Conservation (phyloP, 1,140 invertebrate genomes). For the Drosophila ambigua region DNA sequence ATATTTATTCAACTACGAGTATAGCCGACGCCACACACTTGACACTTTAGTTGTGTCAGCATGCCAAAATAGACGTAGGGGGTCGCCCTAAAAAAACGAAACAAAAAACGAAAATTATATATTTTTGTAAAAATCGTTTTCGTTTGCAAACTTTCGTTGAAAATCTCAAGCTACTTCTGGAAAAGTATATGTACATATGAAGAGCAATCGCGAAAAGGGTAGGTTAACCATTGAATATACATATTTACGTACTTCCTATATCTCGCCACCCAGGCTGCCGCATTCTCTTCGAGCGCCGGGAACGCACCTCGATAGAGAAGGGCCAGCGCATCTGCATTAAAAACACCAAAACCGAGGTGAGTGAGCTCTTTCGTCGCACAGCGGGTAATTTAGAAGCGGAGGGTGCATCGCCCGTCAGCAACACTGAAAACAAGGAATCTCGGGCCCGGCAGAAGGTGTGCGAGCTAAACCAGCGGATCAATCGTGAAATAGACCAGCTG, state of each 20-base stretch:
- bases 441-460: slow-evolving; percentile 22
- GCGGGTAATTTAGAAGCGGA: neutral
- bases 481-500: slow-evolving; percentile 41
- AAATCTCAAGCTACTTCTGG: no score
- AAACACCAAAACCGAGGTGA: slow-evolving; percentile 21
- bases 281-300: slow-evolving; percentile 29
- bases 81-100: no score
- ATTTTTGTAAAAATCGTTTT: no score
- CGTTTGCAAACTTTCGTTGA: no score
- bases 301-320: slow-evolving; percentile 26
- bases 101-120: no score
- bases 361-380: slow-evolving; percentile 14
- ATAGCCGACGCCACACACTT: no score
- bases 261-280: slow-evolving; percentile 12
- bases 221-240: neutral
- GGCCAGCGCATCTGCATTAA: slow-evolving; percentile 26
- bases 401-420: neutral
- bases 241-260: no score
- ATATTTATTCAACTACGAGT: neutral
- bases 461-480: slow-evolving; percentile 32
- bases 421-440: slow-evolving; percentile 3
- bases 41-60: no score
- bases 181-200: slow-evolving; percentile 6
- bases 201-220: slow-evolving; percentile 2
- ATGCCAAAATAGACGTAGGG: no score